Evolutionary conservation across 2,113 vertebrate species (phyloP), one percentile per base, ranked within the genome.

Genomic region (Tachycineta bicolor): DNA sequence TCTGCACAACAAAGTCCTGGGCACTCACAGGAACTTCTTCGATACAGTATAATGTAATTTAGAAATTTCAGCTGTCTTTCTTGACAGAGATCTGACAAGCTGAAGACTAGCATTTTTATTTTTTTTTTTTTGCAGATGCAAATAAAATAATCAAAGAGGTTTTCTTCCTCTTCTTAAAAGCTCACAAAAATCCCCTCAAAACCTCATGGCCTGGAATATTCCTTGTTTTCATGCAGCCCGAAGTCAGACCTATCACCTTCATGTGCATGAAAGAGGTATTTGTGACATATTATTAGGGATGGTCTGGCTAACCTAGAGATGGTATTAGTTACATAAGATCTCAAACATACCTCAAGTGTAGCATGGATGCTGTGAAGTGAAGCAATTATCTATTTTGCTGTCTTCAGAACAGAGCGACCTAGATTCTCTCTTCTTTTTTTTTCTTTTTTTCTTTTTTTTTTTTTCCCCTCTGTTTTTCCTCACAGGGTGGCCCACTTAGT

Each of bases 361-460:
- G 68, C n/a, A 84, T 50, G 56, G 67, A 46, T 87, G n/a, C 86
- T 90, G 87, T 79, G 73, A 67, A 92, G 41, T 64, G 74, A 95
- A 90, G 59, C 43, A 34, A 55, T 86, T 81, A 56, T 87, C 83
- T 91, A 39, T 96, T 78, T 92, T 41, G 25, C 83, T 81, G 68
- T 79, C 12, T 69, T 91, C 65, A 89, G 89, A 96, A 76, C 60
- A 65, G 74, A 22, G 33, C 0, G 55, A 85, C 94, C 81, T 92
- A 92, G 83, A 86, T 87, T 94, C 28, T 65, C 22, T 60, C 26
- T 60, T 69, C 6, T 4, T 46, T 71, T 19, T 44, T 33, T 17
- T 44, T 10, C 44, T 25, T 25, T 41, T 14, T 29, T 1, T 5
- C 19, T 39, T 50, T 67, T 34, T 63, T 81, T 79, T 31, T 7